Conservation (phyloP, 2,888 invertebrate genomes). For the Nomada goodeniana region DNA sequence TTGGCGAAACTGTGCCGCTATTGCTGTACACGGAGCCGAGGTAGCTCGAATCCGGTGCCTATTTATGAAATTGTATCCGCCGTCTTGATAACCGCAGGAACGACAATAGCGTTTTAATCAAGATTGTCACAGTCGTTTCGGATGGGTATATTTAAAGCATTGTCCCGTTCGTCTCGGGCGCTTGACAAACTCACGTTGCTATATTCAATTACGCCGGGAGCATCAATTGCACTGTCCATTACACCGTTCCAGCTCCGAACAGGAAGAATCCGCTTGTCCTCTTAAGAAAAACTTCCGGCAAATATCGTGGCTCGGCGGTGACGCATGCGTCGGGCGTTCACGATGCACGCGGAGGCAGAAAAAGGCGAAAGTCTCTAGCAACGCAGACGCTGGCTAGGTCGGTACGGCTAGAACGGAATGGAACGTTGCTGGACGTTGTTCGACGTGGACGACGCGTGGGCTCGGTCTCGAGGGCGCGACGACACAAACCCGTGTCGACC, state of each 20-base stretch:
- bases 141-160: too few species aligned
- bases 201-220: background rate
- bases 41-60: too few species aligned
- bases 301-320: slow-evolving; percentile 12
- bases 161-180: too few species aligned
- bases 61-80: too few species aligned
- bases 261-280: background rate
- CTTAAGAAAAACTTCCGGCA: background rate
- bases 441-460: slow-evolving; percentile 23
- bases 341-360: background rate
- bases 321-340: background rate
- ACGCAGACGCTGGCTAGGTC: background rate
- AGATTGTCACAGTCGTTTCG: too few species aligned
- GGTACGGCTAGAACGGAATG: background rate
- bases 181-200: background rate
- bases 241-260: background rate
- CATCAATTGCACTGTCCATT: too few species aligned
- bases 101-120: too few species aligned
- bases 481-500: slow-evolving; percentile 22
- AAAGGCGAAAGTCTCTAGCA: background rate
- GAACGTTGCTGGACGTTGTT: slow-evolving; percentile 19
- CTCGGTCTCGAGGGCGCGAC: slow-evolving; percentile 8
- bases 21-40: too few species aligned
- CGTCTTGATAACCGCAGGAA: too few species aligned
- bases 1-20: too few species aligned